Base-by-base conservation (phyloP, 64 coral and sea anemone species). In the Montipora efflorescens region DNA sequence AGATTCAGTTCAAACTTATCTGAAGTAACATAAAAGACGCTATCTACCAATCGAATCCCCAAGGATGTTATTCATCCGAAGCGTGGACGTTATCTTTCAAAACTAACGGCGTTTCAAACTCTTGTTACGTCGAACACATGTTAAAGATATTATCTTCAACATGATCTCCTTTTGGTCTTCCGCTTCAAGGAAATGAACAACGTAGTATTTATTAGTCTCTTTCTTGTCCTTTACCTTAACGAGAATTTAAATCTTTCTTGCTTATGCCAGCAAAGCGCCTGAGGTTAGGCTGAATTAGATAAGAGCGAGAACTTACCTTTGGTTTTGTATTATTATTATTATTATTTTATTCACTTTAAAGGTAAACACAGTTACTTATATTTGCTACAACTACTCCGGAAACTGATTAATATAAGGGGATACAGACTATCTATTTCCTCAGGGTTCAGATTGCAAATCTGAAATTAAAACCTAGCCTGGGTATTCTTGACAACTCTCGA, bases 101-200 rank as follows among this genome's bases (percentile, higher is more conserved):
- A 71, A 47, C 14, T 23, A 86, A 67, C 46, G 16, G 53, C 0
- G 45, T 71, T 86, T 15, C 19, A 71, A 86, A 72, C 19, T 86
- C 61, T 14, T 16, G 9, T 64, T 64, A 4, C 61, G 14, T 3
- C 6, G 19, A 50, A 6, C 16, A 84, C 46, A 13, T 84, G 28
- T 71, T n/a, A 86, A 46, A 72, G 82, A 71, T 51, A 71, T 8
- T 51, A 25, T 64, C 11, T 82, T 58, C 50, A 64, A 36, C 62
- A 46, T 23, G 44, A 69, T 47, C 50, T 28, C 50, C 7, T 71
- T 45, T 48, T 72, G 46, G 2, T 9, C 28, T 36, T 86, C 71
- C 82, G 36, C 64, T 14, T 70, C 47, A 64, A 11, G 46, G 66
- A 50, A 72, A 86, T 72, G 68, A 86, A 86, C 48, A 72, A 57